A percentile compares a stretch with the other conserved stretches of the same genome.
Evolutionary conservation across 2,888 invertebrate genomes (phyloP).

Genomic region (Nemurella pictetii): DNA sequence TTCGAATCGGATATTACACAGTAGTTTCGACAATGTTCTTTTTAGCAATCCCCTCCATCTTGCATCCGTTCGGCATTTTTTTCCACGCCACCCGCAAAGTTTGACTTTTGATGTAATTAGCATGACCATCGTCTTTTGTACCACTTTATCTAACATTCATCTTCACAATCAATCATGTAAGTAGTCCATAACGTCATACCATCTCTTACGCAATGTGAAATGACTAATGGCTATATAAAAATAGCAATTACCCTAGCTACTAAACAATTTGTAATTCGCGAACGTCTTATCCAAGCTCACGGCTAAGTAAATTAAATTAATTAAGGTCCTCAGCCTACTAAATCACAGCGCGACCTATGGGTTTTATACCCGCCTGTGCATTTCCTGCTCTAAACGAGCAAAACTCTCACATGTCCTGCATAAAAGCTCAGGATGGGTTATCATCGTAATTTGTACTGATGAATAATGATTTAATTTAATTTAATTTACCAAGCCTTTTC

Average conservation of each 20-base stretch:
- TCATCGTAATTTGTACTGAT: background rate
- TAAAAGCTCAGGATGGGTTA: background rate
- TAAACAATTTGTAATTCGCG: background rate
- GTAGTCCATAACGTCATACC: background rate
- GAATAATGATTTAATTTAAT: background rate
- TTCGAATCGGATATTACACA: background rate
- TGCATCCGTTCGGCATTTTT: background rate
- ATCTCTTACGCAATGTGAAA: background rate
- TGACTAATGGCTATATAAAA: background rate
- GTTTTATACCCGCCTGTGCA: background rate
- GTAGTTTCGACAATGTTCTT: background rate
- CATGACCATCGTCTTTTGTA: background rate
- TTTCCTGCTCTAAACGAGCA: background rate
- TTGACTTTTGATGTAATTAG: background rate
- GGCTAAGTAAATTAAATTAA: background rate
- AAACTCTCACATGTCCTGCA: background rate
- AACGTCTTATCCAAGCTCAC: background rate
- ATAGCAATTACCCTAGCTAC: background rate
- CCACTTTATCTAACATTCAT: background rate
- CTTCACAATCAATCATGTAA: background rate
- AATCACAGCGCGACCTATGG: background rate
- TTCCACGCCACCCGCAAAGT: background rate
- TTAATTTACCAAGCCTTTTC: background rate
- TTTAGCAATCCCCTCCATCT: background rate
- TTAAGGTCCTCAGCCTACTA: background rate